Evolutionary conservation across 2,888 invertebrate species (phyloP), one percentile per base, ranked within the genome.

Genomic region (Amblyjoppa fuscipennis): DNA sequence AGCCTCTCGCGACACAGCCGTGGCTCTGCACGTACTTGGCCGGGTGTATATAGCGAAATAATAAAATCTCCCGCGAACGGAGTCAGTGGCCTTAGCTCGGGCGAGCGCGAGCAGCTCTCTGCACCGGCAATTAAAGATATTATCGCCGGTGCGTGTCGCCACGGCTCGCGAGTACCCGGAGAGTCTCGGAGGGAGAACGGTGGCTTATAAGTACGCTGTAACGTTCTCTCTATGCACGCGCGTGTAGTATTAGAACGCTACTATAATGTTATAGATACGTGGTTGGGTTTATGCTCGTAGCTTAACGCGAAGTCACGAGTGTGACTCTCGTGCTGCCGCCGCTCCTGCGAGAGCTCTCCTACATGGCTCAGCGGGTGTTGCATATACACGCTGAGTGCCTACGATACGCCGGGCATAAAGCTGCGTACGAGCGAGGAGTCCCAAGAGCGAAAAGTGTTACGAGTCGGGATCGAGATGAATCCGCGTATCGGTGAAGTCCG

Each of bases 101-200:
- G 81, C 81, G 75, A 61, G 53, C 53, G 31, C 71, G 69, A 68
- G 78, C 78, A 66, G 83, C 81, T 82, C 68, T 31, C 71, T 25
- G 89, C 90, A 88, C 88, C 80, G 90, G 92, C 92, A 93, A 93
- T 93, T 93, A 93, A 92, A 93, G 93, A 93, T 93, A 93, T 91
- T 92, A 93, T 93, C 93, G 90, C 87, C 89, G 90, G 90, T 92
- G 92, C 92, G 92, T 93, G 93, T 92, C 92, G 91, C 90, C 90
- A 87, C 88, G 84, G 87, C 87, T 88, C 84, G 81, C 86, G 87
- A 74, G 79, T 76, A 87, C 83, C 25, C 41, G 70, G 25, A 75
- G 69, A 70, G 31, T 68, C 20, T 5, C 41, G 45, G 66, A 68
- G 74, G 56, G 75, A 68, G 78, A 79, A 56, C 64, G 73, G 80